Base-by-base conservation (phyloP, 1,140 invertebrate genomes). In the Oryzaephilus surinamensis region DNA sequence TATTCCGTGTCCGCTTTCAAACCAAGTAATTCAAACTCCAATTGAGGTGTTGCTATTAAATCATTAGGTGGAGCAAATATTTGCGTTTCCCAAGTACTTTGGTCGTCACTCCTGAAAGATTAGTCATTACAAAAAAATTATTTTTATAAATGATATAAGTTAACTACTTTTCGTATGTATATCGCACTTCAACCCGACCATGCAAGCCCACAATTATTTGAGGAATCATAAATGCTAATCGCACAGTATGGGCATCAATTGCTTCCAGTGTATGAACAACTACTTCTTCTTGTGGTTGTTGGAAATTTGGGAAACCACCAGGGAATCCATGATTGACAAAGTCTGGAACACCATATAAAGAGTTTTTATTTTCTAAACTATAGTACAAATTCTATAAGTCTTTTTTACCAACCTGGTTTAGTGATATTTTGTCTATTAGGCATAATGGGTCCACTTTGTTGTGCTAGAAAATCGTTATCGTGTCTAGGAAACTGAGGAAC, bases 31-130 rank as follows among this genome's bases (percentile, higher is more conserved):
- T 87, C 75, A 58, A 91, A 88, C 55, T 92, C 85, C 37, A 91
- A 64, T 36, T 87, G 81, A 6, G 79, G 75, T 4, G 83, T 88
- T 2, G 83, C 82, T 32, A 93, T 84, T 1, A 91, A 53, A 57
- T 84, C 84, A 43, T 81, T 77, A 11, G 77, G 79, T n/a, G 84
- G 82, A 0, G 84, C 82, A 54, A 90, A 88, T 8, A 85, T 77
- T 70, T 90, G 82, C 1, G 78, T 73, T 32, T 83, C 74, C 87
- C 87, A 92, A 1, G 73, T 72, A 6, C 73, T 66, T 3, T 76
- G 65, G 50, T 86, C 79, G 23, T 71, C 69, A 48, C 80, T 75
- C 13, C 81, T 82, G 44, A 32, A 52, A 50, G 11, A 19, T 4
- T 38, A 11, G 6, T 3, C 10, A 30, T 37, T 24, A 45, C 31